Evolutionary conservation across 2,113 vertebrate species (phyloP).

Genomic region (Campylomormyrus numenius): DNA sequence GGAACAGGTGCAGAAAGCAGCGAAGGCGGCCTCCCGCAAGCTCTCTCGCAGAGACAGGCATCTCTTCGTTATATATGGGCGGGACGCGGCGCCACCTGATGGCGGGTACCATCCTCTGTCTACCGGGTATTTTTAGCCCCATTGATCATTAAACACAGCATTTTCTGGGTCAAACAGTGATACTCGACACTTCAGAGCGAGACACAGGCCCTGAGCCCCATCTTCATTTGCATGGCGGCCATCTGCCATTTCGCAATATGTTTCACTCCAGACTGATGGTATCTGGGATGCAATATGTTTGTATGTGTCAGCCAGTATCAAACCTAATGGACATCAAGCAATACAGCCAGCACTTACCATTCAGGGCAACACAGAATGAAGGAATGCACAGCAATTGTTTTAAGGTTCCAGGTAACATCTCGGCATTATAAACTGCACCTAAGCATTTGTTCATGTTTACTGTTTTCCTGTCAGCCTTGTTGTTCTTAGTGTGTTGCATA

Average conservation of each 20-base stretch:
- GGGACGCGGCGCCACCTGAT: not conserved
- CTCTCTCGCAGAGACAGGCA: not conserved
- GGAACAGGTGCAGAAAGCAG: slow-evolving; percentile 15
- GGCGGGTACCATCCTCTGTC: not conserved
- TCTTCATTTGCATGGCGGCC: slow-evolving; percentile 1
- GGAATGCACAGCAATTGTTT: not conserved
- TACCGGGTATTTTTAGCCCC: slow-evolving; percentile 17
- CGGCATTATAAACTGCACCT: not conserved
- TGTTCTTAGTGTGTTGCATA: not conserved
- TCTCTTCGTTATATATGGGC: not conserved
- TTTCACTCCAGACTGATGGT: not conserved
- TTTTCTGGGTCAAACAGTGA: slow-evolving; percentile 18
- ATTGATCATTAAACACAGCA: slow-evolving; percentile 4
- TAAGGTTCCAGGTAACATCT: not conserved
- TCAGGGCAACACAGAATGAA: not conserved
- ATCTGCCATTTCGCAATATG: not conserved
- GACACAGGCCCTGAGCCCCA: not conserved
- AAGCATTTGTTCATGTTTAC: not conserved
- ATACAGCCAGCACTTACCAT: not conserved
- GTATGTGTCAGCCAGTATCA: not conserved
- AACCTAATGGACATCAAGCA: not conserved
- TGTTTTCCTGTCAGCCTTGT: not conserved
- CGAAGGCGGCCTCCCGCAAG: not conserved
- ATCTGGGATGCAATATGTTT: not conserved
- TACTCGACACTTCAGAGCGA: not conserved